A percentile compares a stretch with the other conserved stretches of the same genome.
phyloP scores from a whole-genome alignment of 1,140 invertebrate genomes.

The Apis laboriosa region DNA sequence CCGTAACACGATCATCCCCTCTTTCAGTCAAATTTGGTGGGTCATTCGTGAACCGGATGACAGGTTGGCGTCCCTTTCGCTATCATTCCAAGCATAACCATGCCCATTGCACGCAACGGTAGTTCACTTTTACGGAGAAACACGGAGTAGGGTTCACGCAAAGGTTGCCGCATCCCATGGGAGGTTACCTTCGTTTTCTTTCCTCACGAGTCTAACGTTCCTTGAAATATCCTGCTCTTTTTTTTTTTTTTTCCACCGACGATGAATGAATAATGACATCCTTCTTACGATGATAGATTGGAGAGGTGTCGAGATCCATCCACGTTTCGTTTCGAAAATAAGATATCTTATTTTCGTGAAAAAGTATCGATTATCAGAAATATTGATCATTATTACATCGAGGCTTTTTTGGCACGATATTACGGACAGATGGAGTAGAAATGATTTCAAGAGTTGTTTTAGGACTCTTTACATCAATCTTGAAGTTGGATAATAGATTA shows the following conservation, averaged over 20 bases:
- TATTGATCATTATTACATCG: background rate
- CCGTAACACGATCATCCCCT: background rate
- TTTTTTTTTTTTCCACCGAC: slow-evolving; percentile 61
- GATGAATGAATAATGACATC: slow-evolving; percentile 65
- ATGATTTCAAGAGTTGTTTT: background rate
- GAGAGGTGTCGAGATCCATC: slow-evolving; percentile 11
- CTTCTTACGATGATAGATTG: slow-evolving; percentile 50
- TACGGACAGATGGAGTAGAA: background rate
- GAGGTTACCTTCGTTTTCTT: slow-evolving; percentile 44
- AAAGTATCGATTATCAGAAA: background rate
- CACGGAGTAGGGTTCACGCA: slow-evolving; percentile 54
- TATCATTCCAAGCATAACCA: slow-evolving; percentile 56
- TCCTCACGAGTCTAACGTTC: slow-evolving; percentile 40
- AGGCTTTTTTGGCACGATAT: background rate
- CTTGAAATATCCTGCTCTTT: slow-evolving; percentile 64
- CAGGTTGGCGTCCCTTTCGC: slow-evolving; percentile 31
- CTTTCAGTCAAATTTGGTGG: slow-evolving; percentile 33
- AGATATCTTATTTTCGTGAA: background rate
- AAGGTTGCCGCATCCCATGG: slow-evolving; percentile 53
- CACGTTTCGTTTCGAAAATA: slow-evolving; percentile 33
- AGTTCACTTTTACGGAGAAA: slow-evolving; percentile 60
- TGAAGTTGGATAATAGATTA: slow-evolving; percentile 11
- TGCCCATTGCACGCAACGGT: slow-evolving; percentile 56
- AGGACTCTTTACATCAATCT: background rate
- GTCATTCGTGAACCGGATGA: slow-evolving; percentile 36